Evolutionary conservation across 2,797 vertebrate genomes (phyloP), one percentile per base, ranked within the genome.

Genomic region (Gambelia wislizenii): DNA sequence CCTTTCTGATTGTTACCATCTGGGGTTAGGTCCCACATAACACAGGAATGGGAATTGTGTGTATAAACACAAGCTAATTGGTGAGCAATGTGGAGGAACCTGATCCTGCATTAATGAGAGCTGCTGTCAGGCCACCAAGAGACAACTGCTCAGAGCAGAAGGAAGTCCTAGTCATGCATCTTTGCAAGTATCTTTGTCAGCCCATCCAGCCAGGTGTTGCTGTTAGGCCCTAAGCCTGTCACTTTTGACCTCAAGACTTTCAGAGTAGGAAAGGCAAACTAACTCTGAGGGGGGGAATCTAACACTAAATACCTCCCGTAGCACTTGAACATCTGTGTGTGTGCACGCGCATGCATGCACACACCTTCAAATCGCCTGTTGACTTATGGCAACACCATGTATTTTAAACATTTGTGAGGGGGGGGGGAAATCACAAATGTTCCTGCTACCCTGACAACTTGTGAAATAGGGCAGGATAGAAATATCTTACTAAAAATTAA

Each of bases 71-170:
- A 10, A n/a, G 89, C 77, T 86, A 89, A 89, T 89, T 89, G 89
- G 84, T 36, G 44, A 89, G 89, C 89, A 54, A 82, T 82, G 89
- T n/a, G 16, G 56, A n/a, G 89, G 84, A 86, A 89, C 84, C 89
- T 89, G 89, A 89, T 86, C 78, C 84, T 77, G 89, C 89, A 89
- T 89, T 89, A 89, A 89, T 89, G 89, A 89, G 70, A 76, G 70
- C 89, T 82, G 84, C 78, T 86, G 36, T 82, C n/a, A 6, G 84
- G 89, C 89, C 89, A 89, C 89, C 89, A 89, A 89, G 89, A 86
- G 89, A 89, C 84, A 86, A 86, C 84, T 47, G 69, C 70, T 82
- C 49, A 18, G 39, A 84, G 82, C 59, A 78, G 87, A 79, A 89
- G 89, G 89, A 86, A 86, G 84, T 47, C 33, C 44, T 42, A 69